Evolutionary conservation across 2,113 vertebrate species (phyloP).

Genomic region (Tonatia bakeri): DNA sequence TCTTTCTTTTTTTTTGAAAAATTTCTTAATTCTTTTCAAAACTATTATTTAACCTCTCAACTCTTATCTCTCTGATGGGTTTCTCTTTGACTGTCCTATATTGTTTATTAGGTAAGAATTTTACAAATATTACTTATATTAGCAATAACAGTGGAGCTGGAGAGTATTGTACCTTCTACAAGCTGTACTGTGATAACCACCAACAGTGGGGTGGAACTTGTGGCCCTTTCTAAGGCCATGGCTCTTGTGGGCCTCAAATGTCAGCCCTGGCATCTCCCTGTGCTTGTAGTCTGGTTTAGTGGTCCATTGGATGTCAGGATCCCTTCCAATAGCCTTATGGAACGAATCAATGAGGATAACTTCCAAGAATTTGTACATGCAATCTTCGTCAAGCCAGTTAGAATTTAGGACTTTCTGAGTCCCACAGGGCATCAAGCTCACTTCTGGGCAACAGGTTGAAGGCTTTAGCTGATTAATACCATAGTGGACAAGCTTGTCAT

Average conservation of each 20-base stretch:
- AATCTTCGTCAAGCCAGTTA: slow-evolving; percentile 98
- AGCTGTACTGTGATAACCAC: slow-evolving; percentile 91
- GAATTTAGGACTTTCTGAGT: slow-evolving; percentile 91
- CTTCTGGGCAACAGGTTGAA: slow-evolving; percentile 96
- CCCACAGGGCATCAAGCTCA: slow-evolving; percentile 96
- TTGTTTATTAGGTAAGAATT: slow-evolving; percentile 85
- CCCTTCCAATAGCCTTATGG: slow-evolving; percentile 96
- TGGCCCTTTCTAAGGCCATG: slow-evolving; percentile 96
- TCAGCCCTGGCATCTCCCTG: slow-evolving; percentile 97
- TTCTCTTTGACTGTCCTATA: slow-evolving; percentile 22
- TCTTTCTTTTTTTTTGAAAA: not conserved
- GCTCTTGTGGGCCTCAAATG: slow-evolving; percentile 96
- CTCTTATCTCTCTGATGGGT: not conserved
- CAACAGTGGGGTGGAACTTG: slow-evolving; percentile 97
- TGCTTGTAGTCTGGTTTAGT: slow-evolving; percentile 97
- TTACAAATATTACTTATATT: slow-evolving; percentile 79
- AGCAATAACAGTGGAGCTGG: slow-evolving; percentile 95
- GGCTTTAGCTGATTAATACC: slow-evolving; percentile 97
- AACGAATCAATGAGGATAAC: slow-evolving; percentile 69
- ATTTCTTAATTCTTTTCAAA: not conserved
- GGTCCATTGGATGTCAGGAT: slow-evolving; percentile 96
- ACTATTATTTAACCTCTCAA: slow-evolving; percentile 16
- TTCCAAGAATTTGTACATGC: slow-evolving; percentile 97
- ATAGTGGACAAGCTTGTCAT: slow-evolving; percentile 94
- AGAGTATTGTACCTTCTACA: slow-evolving; percentile 95